Percentiles rank a stretch among this genome's conserved stretches.
These are phyloP conservation scores for Auanema sp. DNA, from an alignment of 2,888 invertebrate genomes.

Conservation along the genomic window DNA sequence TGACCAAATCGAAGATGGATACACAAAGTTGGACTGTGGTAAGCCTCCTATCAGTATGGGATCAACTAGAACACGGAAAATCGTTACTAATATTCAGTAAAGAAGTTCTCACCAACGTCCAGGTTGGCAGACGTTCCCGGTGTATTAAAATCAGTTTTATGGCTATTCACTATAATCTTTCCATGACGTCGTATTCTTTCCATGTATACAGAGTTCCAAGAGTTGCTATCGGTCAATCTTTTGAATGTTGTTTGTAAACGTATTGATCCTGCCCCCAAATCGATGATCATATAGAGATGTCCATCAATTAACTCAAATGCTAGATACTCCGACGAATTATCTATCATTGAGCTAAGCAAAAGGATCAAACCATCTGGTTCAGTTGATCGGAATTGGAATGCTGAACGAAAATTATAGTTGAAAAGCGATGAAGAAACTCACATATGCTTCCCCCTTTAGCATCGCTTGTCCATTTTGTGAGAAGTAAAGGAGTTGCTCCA, in stretches of 20 bases:
- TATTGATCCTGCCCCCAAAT: constrained; percentile 86
- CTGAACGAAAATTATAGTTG: constrained; percentile 39
- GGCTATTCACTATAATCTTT: constrained; percentile 54
- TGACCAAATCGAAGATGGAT: constrained; percentile 45
- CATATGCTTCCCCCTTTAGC: constrained; percentile 55
- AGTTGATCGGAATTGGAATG: constrained; percentile 81
- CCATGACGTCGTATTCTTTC: constrained; percentile 59
- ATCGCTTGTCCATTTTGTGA: constrained; percentile 60
- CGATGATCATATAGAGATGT: constrained; percentile 86
- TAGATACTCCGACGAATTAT: constrained; percentile 75
- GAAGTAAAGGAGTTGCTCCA: constrained; percentile 33
- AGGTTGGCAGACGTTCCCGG: constrained; percentile 62
- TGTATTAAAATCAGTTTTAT: constrained; percentile 61
- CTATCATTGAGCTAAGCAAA: constrained; percentile 72
- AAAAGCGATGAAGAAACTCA: constrained; percentile 20
- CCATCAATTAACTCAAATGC: constrained; percentile 91
- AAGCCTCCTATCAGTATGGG: constrained; percentile 50
- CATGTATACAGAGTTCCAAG: constrained; percentile 59
- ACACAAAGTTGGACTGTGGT: constrained; percentile 33
- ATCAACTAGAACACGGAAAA: constrained; percentile 34
- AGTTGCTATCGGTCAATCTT: constrained; percentile 28
- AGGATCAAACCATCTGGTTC: constrained; percentile 91
- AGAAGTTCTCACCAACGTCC: constrained; percentile 52
- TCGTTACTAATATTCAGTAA: too few species aligned
- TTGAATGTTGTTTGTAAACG: constrained; percentile 72